Evolutionary conservation across 2,888 invertebrate genomes (phyloP).

Genomic region (Dicranocentrus wangi): DNA sequence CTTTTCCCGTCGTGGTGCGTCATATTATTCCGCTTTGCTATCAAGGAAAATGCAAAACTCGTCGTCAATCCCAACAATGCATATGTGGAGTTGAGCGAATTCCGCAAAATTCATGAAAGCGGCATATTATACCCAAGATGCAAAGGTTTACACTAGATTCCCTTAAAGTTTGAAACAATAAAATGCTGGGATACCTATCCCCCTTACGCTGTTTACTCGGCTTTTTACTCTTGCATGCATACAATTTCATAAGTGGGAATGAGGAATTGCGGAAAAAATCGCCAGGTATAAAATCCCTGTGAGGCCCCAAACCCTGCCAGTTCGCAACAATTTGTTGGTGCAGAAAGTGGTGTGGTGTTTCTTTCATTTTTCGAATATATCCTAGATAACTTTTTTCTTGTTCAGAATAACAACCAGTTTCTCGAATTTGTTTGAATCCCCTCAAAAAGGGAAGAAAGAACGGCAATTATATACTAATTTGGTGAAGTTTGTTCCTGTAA

Average conservation of each 20-base stretch:
- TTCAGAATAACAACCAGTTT: too few species aligned
- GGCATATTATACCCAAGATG: not conserved
- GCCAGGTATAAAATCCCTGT: constrained; percentile 73
- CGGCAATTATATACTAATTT: constrained; percentile 3
- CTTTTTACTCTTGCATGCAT: not conserved
- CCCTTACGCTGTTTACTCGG: not conserved
- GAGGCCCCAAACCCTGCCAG: constrained; percentile 73
- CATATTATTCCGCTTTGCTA: not conserved
- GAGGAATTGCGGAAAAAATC: constrained; percentile 72
- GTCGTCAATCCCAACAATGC: not conserved
- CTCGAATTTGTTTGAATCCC: constrained; percentile 11
- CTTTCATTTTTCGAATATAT: not conserved
- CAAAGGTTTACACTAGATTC: constrained; percentile 24
- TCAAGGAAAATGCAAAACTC: not conserved
- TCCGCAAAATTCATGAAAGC: constrained; percentile 38
- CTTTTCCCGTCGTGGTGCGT: too few species aligned
- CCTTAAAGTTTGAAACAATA: constrained; percentile 34
- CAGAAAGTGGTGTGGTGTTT: constrained; percentile 52
- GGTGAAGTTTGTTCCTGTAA: constrained; percentile 44
- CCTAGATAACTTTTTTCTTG: too few species aligned
- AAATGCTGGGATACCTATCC: constrained; percentile 4
- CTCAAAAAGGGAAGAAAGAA: constrained; percentile 5
- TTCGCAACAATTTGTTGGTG: constrained; percentile 65
- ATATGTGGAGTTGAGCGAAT: constrained; percentile 1
- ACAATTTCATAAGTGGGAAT: constrained; percentile 48